These are phyloP conservation scores for Papilio helenus DNA, from an alignment of 1,140 invertebrate species.

Conservation along the genomic window DNA sequence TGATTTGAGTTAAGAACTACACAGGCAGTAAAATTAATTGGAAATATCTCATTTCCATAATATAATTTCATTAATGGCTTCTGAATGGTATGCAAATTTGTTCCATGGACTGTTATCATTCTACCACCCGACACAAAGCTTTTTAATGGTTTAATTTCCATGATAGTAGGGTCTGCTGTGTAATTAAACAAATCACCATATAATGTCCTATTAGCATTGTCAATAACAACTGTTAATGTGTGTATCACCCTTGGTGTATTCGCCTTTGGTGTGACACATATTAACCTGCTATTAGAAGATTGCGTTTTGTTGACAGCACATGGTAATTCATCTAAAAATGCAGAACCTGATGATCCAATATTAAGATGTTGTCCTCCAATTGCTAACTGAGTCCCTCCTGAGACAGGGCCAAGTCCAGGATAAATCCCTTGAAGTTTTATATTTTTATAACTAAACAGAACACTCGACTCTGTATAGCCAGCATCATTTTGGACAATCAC, in stretches of 20 bases:
- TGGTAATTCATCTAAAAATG: slow-evolving; percentile 93
- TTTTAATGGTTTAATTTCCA: slow-evolving; percentile 94
- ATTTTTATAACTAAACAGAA: slow-evolving; percentile 95
- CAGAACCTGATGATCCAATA: slow-evolving; percentile 94
- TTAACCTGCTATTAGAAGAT: slow-evolving; percentile 93
- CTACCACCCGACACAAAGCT: slow-evolving; percentile 96
- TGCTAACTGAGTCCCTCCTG: slow-evolving; percentile 96
- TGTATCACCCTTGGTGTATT: slow-evolving; percentile 70
- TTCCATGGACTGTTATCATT: slow-evolving; percentile 96
- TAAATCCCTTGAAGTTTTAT: slow-evolving; percentile 91
- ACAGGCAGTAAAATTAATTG: slow-evolving; percentile 93
- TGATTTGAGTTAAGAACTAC: slow-evolving; percentile 93
- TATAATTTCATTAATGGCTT: slow-evolving; percentile 95
- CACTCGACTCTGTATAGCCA: slow-evolving; percentile 93
- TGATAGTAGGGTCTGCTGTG: slow-evolving; percentile 95
- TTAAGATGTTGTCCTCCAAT: slow-evolving; percentile 96
- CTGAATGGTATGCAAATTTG: slow-evolving; percentile 95
- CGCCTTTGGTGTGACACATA: slow-evolving; percentile 91
- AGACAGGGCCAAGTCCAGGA: slow-evolving; percentile 94
- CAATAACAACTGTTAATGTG: slow-evolving; percentile 82
- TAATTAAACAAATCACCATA: slow-evolving; percentile 96
- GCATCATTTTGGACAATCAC: slow-evolving; percentile 95
- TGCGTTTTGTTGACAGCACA: slow-evolving; percentile 95
- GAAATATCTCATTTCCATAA: slow-evolving; percentile 86
- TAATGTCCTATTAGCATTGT: slow-evolving; percentile 87